Conservation (phyloP, 2,113 vertebrate species). For the Crocuta crocuta region DNA sequence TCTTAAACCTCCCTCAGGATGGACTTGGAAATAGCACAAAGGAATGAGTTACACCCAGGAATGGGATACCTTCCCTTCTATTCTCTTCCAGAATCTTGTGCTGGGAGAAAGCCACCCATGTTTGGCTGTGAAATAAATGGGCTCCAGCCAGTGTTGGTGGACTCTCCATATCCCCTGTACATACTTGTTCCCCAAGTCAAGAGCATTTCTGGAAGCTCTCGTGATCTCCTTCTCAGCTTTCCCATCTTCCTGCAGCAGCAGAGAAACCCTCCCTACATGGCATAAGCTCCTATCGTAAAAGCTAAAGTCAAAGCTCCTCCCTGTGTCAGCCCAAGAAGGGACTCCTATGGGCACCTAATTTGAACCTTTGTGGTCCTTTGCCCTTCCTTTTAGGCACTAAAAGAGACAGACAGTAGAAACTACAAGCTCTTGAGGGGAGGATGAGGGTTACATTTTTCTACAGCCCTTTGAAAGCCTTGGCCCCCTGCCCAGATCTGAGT, state of each 20-base stretch:
- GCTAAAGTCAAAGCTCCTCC: neutral
- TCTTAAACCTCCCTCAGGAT: neutral
- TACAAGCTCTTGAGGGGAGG: neutral
- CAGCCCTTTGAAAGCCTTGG: slow-evolving; percentile 63
- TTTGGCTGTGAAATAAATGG: neutral
- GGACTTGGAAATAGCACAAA: neutral
- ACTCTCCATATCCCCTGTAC: neutral
- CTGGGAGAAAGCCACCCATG: slow-evolving; percentile 4
- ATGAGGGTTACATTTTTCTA: slow-evolving; percentile 52
- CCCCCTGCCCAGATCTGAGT: slow-evolving; percentile 70
- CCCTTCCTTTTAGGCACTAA: slow-evolving; percentile 35
- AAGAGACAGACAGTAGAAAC: slow-evolving; percentile 46
- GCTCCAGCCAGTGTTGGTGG: neutral
- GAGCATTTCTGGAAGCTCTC: slow-evolving; percentile 33
- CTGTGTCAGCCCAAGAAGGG: neutral
- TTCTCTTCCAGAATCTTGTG: neutral
- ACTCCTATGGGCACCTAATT: neutral
- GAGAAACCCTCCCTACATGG: neutral
- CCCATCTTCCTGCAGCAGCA: neutral
- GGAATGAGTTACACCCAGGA: slow-evolving; percentile 6
- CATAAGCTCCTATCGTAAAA: neutral
- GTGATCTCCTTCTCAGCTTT: neutral
- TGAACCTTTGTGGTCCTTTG: neutral
- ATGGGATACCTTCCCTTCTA: neutral
- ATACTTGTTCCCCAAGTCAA: neutral